A percentile compares a stretch with the other conserved stretches of the same genome.
Conservation (phyloP, 2,888 invertebrate species). For the Autographa pulchrina region DNA sequence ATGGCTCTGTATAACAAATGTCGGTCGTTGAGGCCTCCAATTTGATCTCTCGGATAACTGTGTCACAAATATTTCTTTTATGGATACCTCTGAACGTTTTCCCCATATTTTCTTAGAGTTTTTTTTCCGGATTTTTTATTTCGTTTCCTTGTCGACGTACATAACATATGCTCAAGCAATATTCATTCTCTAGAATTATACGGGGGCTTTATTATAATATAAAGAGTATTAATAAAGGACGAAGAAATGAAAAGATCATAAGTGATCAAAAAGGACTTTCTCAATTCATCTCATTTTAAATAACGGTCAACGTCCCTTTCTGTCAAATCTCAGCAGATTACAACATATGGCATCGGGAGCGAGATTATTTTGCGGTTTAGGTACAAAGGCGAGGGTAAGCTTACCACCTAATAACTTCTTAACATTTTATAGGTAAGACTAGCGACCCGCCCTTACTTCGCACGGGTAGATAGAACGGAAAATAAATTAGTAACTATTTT, state of each 20-base stretch:
- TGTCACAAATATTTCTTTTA: slow-evolving; percentile 57
- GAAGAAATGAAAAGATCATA: slow-evolving; percentile 31
- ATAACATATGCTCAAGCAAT: slow-evolving; percentile 4
- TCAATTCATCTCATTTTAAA: slow-evolving; percentile 40
- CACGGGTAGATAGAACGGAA: too few relatives aligned
- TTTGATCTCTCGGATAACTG: slow-evolving; percentile 50
- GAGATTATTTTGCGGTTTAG: slow-evolving; percentile 56
- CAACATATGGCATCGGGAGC: slow-evolving; percentile 39
- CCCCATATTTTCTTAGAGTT: slow-evolving; percentile 45
- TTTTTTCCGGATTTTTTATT: slow-evolving; percentile 32
- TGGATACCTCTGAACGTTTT: slow-evolving; percentile 45
- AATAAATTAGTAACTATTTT: too few relatives aligned
- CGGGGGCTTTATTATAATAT: slow-evolving; percentile 31
- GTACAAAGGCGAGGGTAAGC: slow-evolving; percentile 54
- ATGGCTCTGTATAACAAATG: slow-evolving; percentile 17
- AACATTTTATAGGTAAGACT: slow-evolving; percentile 43
- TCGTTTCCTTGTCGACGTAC: slow-evolving; percentile 31
- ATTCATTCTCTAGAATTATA: not conserved
- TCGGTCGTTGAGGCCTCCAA: slow-evolving; percentile 27
- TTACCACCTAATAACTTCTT: slow-evolving; percentile 53
- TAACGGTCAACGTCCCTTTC: slow-evolving; percentile 31
- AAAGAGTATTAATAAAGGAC: slow-evolving; percentile 32
- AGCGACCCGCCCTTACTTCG: too few relatives aligned
- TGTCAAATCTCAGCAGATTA: slow-evolving; percentile 54
- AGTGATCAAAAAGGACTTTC: slow-evolving; percentile 39